Evolutionary conservation across 2,888 invertebrate species (phyloP).

Genomic region (Glaucopsyche alexis): DNA sequence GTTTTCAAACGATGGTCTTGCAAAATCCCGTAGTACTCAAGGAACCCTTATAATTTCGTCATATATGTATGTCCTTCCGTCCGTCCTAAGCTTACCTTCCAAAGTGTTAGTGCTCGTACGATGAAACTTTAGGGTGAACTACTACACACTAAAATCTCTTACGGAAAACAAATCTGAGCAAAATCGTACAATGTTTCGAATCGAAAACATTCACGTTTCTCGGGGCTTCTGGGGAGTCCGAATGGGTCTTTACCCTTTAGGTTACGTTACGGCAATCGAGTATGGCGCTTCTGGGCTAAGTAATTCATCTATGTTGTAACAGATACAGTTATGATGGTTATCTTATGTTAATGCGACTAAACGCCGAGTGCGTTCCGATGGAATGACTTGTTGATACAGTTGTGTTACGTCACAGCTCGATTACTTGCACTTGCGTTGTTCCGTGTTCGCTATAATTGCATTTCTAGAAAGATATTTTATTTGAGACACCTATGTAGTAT

Average conservation of each 20-base stretch:
- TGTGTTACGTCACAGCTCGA: constrained; percentile 24
- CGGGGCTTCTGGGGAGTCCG: background rate
- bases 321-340: constrained; percentile 67
- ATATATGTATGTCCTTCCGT: no score
- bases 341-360: constrained; percentile 63
- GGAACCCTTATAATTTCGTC: no score
- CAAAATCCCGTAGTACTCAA: no score
- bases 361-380: constrained; percentile 39
- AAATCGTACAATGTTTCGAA: no score
- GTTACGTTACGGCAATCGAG: constrained; percentile 48
- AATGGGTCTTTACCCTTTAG: constrained; percentile 34
- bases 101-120: no score
- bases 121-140: no score
- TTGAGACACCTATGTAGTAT: background rate
- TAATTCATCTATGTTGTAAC: constrained; percentile 59
- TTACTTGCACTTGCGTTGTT: constrained; percentile 6
- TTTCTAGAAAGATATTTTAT: background rate
- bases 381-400: constrained; percentile 23
- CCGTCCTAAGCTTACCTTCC: no score
- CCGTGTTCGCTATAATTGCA: background rate
- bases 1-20: no score
- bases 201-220: background rate
- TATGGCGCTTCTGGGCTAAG: constrained; percentile 47
- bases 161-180: no score
- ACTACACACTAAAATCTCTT: no score